Conservation (phyloP, 2,113 vertebrate genomes). For the Maccullochella peelii region DNA sequence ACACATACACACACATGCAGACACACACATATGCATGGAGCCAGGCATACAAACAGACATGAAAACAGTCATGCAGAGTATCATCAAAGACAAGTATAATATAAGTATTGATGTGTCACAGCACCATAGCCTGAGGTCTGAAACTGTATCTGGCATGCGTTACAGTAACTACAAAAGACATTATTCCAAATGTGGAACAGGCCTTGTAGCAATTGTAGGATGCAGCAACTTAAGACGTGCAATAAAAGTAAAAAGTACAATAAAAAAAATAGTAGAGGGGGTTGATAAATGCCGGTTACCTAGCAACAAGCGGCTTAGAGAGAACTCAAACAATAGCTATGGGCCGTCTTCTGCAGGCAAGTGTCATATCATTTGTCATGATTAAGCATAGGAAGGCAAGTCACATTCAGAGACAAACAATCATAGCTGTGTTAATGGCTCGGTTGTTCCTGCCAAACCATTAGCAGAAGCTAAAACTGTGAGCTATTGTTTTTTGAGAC, state of each 20-base stretch:
- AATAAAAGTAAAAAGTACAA: conserved; percentile 66
- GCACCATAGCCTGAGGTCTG: conserved; percentile 59
- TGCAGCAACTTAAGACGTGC: conserved; percentile 53
- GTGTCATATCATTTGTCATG: conserved; percentile 75
- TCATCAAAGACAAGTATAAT: conserved; percentile 65
- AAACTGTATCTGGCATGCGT: conserved; percentile 63
- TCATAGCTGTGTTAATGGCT: conserved; percentile 60
- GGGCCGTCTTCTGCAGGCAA: conserved; percentile 61
- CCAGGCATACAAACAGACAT: conserved; percentile 51
- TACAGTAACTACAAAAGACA: conserved; percentile 65
- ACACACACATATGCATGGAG: conserved; percentile 23
- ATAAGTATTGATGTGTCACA: conserved; percentile 73
- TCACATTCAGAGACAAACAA: conserved; percentile 72
- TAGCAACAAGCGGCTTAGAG: conserved; percentile 79
- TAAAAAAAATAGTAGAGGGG: conserved; percentile 45
- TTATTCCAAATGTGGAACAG: conserved; percentile 50
- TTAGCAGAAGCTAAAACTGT: conserved; percentile 15
- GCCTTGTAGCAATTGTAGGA: conserved; percentile 46
- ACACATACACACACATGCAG: neutral
- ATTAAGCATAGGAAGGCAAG: conserved; percentile 68
- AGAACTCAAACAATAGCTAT: conserved; percentile 67
- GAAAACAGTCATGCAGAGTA: conserved; percentile 40
- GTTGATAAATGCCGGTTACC: conserved; percentile 76
- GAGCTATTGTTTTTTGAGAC: conserved; percentile 43
- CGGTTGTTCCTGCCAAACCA: conserved; percentile 46